A percentile compares a stretch with the other conserved stretches of the same genome.
These are phyloP conservation scores for Loxodonta africana DNA, from an alignment of 2,113 vertebrate species.

Conservation along the genomic window DNA sequence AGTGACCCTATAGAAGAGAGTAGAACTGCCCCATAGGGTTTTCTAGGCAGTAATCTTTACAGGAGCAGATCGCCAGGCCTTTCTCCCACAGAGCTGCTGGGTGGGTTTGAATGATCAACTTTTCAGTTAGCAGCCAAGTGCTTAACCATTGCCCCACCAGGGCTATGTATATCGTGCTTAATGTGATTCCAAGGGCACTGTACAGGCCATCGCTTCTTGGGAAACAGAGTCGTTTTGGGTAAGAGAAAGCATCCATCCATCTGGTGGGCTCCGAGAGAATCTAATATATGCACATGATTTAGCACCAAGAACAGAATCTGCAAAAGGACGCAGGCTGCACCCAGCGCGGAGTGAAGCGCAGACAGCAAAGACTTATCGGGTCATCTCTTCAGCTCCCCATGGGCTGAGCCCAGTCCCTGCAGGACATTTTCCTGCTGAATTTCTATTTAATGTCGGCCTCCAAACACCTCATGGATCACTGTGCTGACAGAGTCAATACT, in stretches of 20 bases:
- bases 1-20: neutral
- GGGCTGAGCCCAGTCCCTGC: conserved; percentile 35
- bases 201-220: conserved; percentile 1
- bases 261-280: conserved; percentile 68
- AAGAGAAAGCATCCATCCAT: conserved; percentile 65
- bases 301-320: conserved; percentile 50
- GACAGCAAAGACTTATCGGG: neutral
- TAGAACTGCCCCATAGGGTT: neutral
- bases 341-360: conserved; percentile 45
- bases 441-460: conserved; percentile 66
- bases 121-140: no score
- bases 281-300: conserved; percentile 70
- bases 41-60: neutral
- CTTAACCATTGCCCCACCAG: no score
- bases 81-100: neutral
- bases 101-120: no score
- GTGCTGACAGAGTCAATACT: conserved; percentile 67
- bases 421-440: conserved; percentile 70
- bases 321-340: conserved; percentile 29
- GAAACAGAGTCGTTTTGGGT: neutral
- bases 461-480: conserved; percentile 67
- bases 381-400: neutral
- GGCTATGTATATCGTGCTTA: neutral
- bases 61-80: neutral
- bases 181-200: conserved; percentile 22